Evolutionary conservation across 2,888 invertebrate species (phyloP), one percentile per base, ranked within the genome.

Genomic region (Bibio marci): DNA sequence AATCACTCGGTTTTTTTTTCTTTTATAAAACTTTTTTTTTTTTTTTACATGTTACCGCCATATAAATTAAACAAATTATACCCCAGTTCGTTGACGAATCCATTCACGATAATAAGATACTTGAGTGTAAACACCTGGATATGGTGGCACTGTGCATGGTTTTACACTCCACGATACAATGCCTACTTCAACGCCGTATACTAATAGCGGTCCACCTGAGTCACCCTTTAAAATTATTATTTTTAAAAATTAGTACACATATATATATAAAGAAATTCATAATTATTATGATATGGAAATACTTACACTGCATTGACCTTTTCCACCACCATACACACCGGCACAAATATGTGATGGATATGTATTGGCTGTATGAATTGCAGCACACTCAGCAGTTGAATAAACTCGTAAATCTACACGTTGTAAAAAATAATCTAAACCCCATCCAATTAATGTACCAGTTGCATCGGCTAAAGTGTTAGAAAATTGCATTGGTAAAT

Each of bases 341-440:
- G 62, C 65, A 45, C 66, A 66, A 28, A 66, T 50, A 43, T 64
- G 60, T n/a, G 53, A 56, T 40, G 58, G 54, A 18, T 57, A 50
- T 35, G 48, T 46, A 0, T 46, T 42, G 8, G 4, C 4, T 31
- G 53, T 47, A 39, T 61, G 58, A 0, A 52, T 51, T 4, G 46
- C 43, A 14, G 50, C 51, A 45, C 65, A 65, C 42, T 59, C 58
- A 13, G 49, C 52, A 39, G 63, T 56, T 10, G 56, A 50, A 40
- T 58, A 62, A 14, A 56, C 48, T 34, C 54, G 51, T 22, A 65
- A 47, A 11, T 55, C 47, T 2, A 60, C 65, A 44, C 57, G 55
- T 42, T 64, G 62, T 17, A 55, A 40, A 22, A 6, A 6, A 6
- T 6, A 22, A 22, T 38, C 41, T 3, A 54, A 39, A 1, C 62